Conservation (phyloP, 1,140 invertebrate species). For the Penaeus vannamei region DNA sequence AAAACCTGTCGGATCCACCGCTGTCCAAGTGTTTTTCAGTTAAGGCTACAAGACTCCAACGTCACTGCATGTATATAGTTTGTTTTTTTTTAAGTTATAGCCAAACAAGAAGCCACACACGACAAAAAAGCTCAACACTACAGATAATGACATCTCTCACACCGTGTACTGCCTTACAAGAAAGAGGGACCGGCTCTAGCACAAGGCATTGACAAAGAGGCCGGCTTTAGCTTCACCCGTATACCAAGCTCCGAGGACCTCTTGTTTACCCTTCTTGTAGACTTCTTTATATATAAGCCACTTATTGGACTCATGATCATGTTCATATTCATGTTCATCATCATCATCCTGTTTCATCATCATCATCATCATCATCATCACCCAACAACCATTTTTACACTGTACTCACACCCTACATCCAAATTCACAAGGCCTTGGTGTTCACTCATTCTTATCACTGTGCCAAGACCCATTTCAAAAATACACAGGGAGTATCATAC, state of each 20-base stretch:
- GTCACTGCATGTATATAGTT: neutral
- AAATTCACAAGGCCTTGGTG: slow-evolving; percentile 52
- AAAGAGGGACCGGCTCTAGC: slow-evolving; percentile 60
- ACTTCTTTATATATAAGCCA: slow-evolving; percentile 38
- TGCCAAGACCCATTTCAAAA: slow-evolving; percentile 58
- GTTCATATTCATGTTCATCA: slow-evolving; percentile 19
- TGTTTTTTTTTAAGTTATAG: neutral
- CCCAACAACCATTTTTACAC: slow-evolving; percentile 43
- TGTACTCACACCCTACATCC: slow-evolving; percentile 45
- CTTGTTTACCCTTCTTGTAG: slow-evolving; percentile 49
- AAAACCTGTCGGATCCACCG: slow-evolving; percentile 40
- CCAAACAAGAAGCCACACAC: slow-evolving; percentile 45
- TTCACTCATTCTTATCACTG: slow-evolving; percentile 59
- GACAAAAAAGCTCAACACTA: slow-evolving; percentile 28
- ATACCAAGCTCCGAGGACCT: slow-evolving; percentile 46
- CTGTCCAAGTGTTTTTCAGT: slow-evolving; percentile 27
- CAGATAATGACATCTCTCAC: slow-evolving; percentile 47
- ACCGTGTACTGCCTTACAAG: slow-evolving; percentile 60
- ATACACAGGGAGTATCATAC: slow-evolving; percentile 57
- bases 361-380: neutral
- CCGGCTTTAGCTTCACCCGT: slow-evolving; percentile 60
- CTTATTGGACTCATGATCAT: slow-evolving; percentile 50
- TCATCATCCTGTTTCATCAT: neutral
- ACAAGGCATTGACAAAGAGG: slow-evolving; percentile 65
- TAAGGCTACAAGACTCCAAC: slow-evolving; percentile 23